Percentiles rank a stretch among this genome's conserved stretches.
Conservation (phyloP, 2,797 vertebrate species). For the Scarus forsteni region DNA sequence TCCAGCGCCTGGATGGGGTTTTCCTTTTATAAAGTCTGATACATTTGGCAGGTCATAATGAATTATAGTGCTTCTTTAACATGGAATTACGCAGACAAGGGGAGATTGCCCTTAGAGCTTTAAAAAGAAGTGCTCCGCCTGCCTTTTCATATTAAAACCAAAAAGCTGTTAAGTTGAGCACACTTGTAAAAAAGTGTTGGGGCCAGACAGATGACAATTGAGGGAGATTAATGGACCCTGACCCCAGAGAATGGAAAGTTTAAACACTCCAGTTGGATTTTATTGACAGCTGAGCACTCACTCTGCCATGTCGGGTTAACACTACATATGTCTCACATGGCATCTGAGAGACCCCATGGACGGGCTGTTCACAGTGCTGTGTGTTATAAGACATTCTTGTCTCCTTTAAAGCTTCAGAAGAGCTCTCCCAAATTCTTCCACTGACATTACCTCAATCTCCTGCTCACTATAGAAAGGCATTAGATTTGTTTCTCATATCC, state of each 20-base stretch:
- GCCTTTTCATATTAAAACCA: slow-evolving; percentile 50
- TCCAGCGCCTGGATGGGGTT: slow-evolving; percentile 62
- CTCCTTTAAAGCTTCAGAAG: slow-evolving; percentile 12
- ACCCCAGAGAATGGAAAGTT: slow-evolving; percentile 37
- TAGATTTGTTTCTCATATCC: slow-evolving; percentile 45
- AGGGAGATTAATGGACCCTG: slow-evolving; percentile 43
- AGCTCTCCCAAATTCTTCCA: slow-evolving; percentile 27
- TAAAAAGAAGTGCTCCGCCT: slow-evolving; percentile 20
- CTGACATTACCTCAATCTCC: slow-evolving; percentile 33
- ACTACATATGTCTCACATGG: slow-evolving; percentile 33
- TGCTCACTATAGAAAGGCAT: slow-evolving; percentile 41
- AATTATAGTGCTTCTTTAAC: slow-evolving; percentile 56
- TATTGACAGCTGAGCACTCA: slow-evolving; percentile 57
- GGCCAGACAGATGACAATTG: slow-evolving; percentile 51
- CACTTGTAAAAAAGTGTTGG: slow-evolving; percentile 47
- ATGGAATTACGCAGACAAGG: slow-evolving; percentile 27
- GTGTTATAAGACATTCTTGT: slow-evolving; percentile 23
- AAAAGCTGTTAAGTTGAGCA: slow-evolving; percentile 61
- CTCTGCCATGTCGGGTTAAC: slow-evolving; percentile 50
- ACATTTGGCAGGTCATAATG: slow-evolving; percentile 57
- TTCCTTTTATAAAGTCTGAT: slow-evolving; percentile 50
- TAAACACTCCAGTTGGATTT: slow-evolving; percentile 51
- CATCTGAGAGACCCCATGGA: slow-evolving; percentile 33
- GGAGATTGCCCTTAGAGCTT: slow-evolving; percentile 28
- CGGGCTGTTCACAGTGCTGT: slow-evolving; percentile 24